These are phyloP conservation scores for Toxotes jaculatrix DNA, from an alignment of 2,113 vertebrate genomes.

Conservation along the genomic window DNA sequence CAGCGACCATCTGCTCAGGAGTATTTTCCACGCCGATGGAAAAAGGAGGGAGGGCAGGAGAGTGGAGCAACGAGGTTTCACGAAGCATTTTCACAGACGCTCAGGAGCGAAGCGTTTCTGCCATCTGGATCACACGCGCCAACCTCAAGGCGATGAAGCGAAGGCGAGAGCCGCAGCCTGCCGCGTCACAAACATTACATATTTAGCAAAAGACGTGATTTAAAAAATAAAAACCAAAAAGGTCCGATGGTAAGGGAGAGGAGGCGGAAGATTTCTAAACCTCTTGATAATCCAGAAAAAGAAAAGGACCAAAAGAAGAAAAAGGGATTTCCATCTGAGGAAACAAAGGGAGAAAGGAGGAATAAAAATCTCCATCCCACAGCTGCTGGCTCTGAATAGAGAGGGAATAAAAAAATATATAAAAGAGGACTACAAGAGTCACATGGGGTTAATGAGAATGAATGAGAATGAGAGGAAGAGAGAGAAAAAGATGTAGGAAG, in stretches of 20 bases:
- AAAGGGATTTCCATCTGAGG: conserved; percentile 21
- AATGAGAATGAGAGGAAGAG: neutral
- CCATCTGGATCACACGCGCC: neutral
- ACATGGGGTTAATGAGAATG: conserved; percentile 1
- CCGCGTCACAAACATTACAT: conserved; percentile 34
- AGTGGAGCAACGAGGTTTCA: neutral
- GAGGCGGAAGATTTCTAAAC: conserved; percentile 11
- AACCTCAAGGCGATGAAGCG: conserved; percentile 4
- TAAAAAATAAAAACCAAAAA: conserved; percentile 2
- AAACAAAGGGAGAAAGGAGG: conserved; percentile 1
- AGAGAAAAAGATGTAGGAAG: neutral
- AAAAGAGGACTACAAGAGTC: neutral
- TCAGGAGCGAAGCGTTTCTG: neutral
- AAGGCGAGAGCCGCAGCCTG: neutral
- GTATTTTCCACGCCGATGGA: conserved; percentile 24
- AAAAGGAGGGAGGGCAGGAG: neutral
- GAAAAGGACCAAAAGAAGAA: neutral
- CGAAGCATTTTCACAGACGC: neutral
- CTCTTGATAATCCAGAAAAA: conserved; percentile 5
- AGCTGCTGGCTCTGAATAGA: conserved; percentile 27
- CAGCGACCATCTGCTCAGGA: conserved; percentile 64
- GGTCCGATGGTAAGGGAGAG: neutral
- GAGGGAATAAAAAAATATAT: neutral
- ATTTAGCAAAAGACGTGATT: conserved; percentile 23
- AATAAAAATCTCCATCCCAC: conserved; percentile 7